Percentiles rank a stretch among this genome's conserved stretches.
phyloP scores from a whole-genome alignment of 2,113 vertebrate species.

The Scomber japonicus region DNA sequence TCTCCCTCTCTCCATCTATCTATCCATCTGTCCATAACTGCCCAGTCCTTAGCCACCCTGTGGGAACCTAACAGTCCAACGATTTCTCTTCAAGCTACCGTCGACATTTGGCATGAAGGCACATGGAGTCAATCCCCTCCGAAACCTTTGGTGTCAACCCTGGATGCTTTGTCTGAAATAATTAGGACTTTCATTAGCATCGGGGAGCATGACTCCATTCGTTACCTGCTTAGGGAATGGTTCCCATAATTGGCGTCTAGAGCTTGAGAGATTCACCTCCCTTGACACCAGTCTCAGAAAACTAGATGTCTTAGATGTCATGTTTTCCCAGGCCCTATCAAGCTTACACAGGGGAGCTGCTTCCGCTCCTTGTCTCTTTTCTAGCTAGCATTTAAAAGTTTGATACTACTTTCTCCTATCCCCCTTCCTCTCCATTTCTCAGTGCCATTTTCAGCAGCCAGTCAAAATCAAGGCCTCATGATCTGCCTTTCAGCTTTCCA shows the following conservation, averaged over 20 bases:
- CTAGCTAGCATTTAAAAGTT: conserved; percentile 56
- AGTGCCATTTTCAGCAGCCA: conserved; percentile 50
- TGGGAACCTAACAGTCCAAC: conserved; percentile 62
- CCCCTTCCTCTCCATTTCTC: conserved; percentile 19
- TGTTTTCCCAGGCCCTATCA: conserved; percentile 64
- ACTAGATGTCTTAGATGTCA: conserved; percentile 59
- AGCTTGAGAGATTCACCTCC: conserved; percentile 57
- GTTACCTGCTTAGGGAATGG: conserved; percentile 63
- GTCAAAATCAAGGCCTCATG: conserved; percentile 39
- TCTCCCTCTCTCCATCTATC: conserved; percentile 25
- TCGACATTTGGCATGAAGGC: conserved; percentile 50
- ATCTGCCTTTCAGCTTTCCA: conserved; percentile 48
- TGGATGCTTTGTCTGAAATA: conserved; percentile 77
- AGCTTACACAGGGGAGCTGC: conserved; percentile 51
- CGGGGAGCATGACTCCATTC: conserved; percentile 54
- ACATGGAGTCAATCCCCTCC: conserved; percentile 59
- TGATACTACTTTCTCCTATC: conserved; percentile 16
- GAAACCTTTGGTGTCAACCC: conserved; percentile 63
- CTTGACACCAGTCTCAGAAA: conserved; percentile 46
- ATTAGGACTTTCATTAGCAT: conserved; percentile 80
- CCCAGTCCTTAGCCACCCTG: conserved; percentile 24
- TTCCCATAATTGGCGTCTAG: conserved; percentile 69
- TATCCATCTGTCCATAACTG: conserved; percentile 46
- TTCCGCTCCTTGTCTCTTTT: conserved; percentile 46
- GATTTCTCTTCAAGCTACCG: conserved; percentile 65